phyloP scores from a whole-genome alignment of 2,888 invertebrate species.

The Trissolcus brochymenae region DNA sequence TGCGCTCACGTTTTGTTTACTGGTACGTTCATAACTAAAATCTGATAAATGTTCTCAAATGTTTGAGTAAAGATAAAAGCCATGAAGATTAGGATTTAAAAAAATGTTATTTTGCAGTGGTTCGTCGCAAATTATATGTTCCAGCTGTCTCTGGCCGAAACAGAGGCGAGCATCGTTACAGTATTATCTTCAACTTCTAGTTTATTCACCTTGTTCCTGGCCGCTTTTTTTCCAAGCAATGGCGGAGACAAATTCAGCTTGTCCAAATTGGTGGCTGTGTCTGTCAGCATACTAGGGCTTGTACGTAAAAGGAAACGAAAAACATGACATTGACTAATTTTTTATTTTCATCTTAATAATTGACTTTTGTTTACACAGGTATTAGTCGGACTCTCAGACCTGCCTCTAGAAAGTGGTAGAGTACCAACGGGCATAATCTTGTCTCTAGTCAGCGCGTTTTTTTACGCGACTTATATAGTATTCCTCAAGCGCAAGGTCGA shows the following conservation, averaged over 20 bases:
- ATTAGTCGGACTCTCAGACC: constrained; percentile 86
- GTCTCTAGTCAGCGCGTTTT: constrained; percentile 90
- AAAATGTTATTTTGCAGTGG: constrained; percentile 82
- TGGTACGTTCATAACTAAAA: constrained; percentile 78
- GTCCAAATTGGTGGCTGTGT: constrained; percentile 89
- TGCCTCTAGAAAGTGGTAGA: constrained; percentile 80
- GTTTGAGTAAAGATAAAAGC: neutral
- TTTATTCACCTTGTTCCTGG: constrained; percentile 91
- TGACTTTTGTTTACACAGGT: constrained; percentile 77
- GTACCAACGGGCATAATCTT: constrained; percentile 88
- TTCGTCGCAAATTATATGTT: constrained; percentile 95
- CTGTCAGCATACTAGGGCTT: constrained; percentile 86
- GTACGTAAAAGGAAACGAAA: constrained; percentile 78
- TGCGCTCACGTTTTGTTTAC: constrained; percentile 89
- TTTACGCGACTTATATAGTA: constrained; percentile 93
- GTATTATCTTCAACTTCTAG: constrained; percentile 92
- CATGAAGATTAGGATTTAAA: neutral
- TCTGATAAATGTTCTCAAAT: neutral
- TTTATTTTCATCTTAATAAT: neutral
- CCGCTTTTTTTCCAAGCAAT: constrained; percentile 90
- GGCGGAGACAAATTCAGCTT: constrained; percentile 89
- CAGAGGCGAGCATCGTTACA: constrained; percentile 91
- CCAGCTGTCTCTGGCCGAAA: constrained; percentile 90
- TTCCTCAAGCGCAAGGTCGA: constrained; percentile 91
- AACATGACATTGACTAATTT: neutral